Base-by-base conservation (phyloP, 2,888 invertebrate species). In the Acanthosepion esculentum region DNA sequence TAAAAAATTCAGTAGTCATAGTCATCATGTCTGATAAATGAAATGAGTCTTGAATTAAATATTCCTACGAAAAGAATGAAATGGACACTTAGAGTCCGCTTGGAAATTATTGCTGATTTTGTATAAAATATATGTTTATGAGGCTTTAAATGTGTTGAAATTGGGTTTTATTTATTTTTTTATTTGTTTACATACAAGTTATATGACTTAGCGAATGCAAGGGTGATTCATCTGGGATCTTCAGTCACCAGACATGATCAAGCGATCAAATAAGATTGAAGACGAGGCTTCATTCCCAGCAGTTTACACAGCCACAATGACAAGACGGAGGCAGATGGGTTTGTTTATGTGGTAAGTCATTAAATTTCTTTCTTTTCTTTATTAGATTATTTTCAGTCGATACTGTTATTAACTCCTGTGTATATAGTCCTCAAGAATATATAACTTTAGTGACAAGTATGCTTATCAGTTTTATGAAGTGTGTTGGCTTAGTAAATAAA, bases 231-330 rank as follows among this genome's bases (percentile, higher is more conserved):
- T 33, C n/a, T 64, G 64, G 64, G 64, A 26, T 64, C 23, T 15
- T 33, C 33, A 78, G 78, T 78, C 78, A n/a, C 78, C 78, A 78
- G 78, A 78, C 78, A 78, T 78, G 78, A 78, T 18, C 33, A 78
- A 78, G 15, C 78, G 78, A 78, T 78, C 78, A 78, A 78, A n/a
- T 78, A n/a, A n/a, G 78, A 78, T 78, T 93, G 93, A 93, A 93
- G 53, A 53, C 93, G 93, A 93, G 93, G 93, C 93, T 93, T 93
- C 48, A 93, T 93, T 93, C 93, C 93, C 93, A 93, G 48, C 93
- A 93, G 93, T 29, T 53, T 93, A 50, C 48, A 50, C 48, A 53
- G n/a, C 92, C 50, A 93, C 93, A 93, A 93, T 93, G 93, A 50
- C 93, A 93, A 93, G 93, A 93, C 23, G 26, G 50, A 48, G 93